These are phyloP conservation scores for Nomada fabriciana DNA, from an alignment of 2,888 invertebrate species.

Conservation along the genomic window DNA sequence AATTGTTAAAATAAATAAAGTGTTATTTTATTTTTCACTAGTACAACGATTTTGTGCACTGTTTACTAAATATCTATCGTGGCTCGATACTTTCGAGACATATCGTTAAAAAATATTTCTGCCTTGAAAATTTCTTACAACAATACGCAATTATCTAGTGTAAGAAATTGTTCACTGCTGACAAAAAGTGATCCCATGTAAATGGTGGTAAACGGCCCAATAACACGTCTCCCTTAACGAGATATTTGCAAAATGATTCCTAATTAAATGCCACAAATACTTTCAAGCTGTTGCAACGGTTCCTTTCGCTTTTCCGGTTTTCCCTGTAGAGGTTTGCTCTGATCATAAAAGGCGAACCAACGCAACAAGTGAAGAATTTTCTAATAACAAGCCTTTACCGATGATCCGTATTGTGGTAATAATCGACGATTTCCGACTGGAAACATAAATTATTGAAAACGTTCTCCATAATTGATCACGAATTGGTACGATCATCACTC, in stretches of 20 bases:
- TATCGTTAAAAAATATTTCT: neutral
- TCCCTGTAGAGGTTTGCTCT: slow-evolving; percentile 48
- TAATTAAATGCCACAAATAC: slow-evolving; percentile 60
- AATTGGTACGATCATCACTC: neutral
- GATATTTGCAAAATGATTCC: slow-evolving; percentile 50
- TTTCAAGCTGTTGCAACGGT: slow-evolving; percentile 49
- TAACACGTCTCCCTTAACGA: slow-evolving; percentile 59
- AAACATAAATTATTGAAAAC: slow-evolving; percentile 4
- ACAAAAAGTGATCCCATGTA: slow-evolving; percentile 41
- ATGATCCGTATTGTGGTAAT: slow-evolving; percentile 17
- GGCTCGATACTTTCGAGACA: no score
- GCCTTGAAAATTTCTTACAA: neutral
- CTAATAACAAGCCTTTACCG: slow-evolving; percentile 32
- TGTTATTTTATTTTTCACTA: no score
- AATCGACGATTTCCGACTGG: neutral
- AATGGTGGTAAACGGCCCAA: slow-evolving; percentile 45
- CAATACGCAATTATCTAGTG: slow-evolving; percentile 9
- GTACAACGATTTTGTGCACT: no score
- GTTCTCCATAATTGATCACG: neutral
- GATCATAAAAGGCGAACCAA: slow-evolving; percentile 53
- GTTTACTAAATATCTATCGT: no score
- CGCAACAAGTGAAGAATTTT: slow-evolving; percentile 34
- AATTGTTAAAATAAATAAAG: no score
- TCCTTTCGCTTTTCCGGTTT: slow-evolving; percentile 69
- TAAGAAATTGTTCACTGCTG: slow-evolving; percentile 29